Evolutionary conservation across 2,113 vertebrate species (phyloP).

Genomic region (Suncus etruscus): DNA sequence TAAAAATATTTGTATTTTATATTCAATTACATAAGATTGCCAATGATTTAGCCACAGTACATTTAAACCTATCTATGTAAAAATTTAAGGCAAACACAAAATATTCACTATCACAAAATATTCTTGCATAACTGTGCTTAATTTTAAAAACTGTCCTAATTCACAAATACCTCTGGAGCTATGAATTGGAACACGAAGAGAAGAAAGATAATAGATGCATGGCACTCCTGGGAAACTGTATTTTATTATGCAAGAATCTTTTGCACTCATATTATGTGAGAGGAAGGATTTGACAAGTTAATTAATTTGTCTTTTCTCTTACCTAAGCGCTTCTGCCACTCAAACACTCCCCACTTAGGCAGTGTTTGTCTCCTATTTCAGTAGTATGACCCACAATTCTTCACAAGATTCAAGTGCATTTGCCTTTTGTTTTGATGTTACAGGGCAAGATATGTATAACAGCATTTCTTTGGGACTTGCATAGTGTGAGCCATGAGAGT

Average conservation of each 20-base stretch:
- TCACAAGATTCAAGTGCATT: neutral
- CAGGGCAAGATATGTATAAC: neutral
- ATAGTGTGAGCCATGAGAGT: neutral
- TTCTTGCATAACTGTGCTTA: conserved; percentile 48
- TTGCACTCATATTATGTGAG: conserved; percentile 47
- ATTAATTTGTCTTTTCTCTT: conserved; percentile 75
- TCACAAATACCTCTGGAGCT: conserved; percentile 30
- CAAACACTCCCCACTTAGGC: conserved; percentile 2
- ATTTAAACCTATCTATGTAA: neutral
- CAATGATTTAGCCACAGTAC: neutral
- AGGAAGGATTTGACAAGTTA: conserved; percentile 73
- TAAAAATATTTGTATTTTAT: neutral
- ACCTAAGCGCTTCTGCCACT: conserved; percentile 60
- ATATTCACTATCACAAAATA: conserved; percentile 22
- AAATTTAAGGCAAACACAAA: conserved; percentile 36
- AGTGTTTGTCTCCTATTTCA: conserved; percentile 28
- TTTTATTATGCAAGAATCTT: conserved; percentile 66
- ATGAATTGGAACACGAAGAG: conserved; percentile 48
- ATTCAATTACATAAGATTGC: conserved; percentile 8
- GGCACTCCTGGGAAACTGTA: conserved; percentile 39
- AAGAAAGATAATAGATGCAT: conserved; percentile 50
- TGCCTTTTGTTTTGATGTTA: conserved; percentile 33
- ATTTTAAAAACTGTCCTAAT: conserved; percentile 57
- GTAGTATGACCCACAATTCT: neutral
- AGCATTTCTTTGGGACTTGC: neutral